Evolutionary conservation across 1,140 invertebrate species (phyloP), one percentile per base, ranked within the genome.

Genomic region (Calliopsis andreniformis): DNA sequence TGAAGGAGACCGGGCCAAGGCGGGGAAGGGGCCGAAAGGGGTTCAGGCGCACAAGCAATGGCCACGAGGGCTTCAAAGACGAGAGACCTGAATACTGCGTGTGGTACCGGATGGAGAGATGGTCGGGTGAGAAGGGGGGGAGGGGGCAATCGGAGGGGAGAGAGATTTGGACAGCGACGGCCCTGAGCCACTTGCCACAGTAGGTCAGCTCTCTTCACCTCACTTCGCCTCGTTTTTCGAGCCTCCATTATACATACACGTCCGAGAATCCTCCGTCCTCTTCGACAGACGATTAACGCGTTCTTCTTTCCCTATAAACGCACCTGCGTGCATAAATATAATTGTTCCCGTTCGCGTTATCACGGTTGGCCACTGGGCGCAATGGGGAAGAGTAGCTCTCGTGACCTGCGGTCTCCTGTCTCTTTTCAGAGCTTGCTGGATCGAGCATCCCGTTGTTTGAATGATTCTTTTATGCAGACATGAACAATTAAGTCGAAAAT

Each of bases 181-280:
- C 90, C 90, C 91, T 92, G 91, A 91, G 91, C 91, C 90, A 92
- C 90, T 91, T 92, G 90, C 84, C 68, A 82, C 84, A 84, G 87
- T 89, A 89, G 87, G 87, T 89, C 87, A 89, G 86, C 87, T 89
- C 87, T 87, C 89, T 89, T 89, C 87, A 87, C 87, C 87, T 88
- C 88, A 85, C 86, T 88, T 90, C 79, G 86, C 83, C 83, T 87
- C 86, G 78, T 90, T 88, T 86, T 87, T 89, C 80, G 83, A 89
- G 84, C 78, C 85, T 87, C 79, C 84, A 86, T 88, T 89, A 84
- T 89, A 76, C 49, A 84, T 89, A 76, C 49, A 66, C 49, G 53
- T 68, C 35, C 53, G 56, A 81, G 42, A 39, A 72, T 84, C 53
- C 53, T 79, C 32, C 47, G 14, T 51, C 39, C 28, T 39, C 70